Conservation (phyloP, 2,888 invertebrate genomes). For the Cynaeus angustus region DNA sequence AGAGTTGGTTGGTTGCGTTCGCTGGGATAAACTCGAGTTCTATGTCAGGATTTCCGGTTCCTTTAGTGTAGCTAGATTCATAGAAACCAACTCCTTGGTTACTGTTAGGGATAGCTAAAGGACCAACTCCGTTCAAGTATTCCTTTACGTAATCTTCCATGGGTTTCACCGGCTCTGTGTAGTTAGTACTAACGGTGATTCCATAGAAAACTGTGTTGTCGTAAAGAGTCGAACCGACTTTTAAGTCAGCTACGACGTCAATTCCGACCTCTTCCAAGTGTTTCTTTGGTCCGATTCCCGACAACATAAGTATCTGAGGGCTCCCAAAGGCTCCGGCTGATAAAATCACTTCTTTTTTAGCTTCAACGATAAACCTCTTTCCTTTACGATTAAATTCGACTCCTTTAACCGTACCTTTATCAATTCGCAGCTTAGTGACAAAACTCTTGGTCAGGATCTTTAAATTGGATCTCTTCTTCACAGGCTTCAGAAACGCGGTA, state of each 20-base stretch:
- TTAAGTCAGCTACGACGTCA: slow-evolving; percentile 70
- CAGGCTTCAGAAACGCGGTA: slow-evolving; percentile 83
- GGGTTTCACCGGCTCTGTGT: slow-evolving; percentile 45
- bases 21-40: slow-evolving; percentile 71
- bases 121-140: slow-evolving; percentile 18
- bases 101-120: slow-evolving; percentile 53
- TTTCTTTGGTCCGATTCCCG: slow-evolving; percentile 77
- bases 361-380: slow-evolving; percentile 69
- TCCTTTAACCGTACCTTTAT: slow-evolving; percentile 74
- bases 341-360: slow-evolving; percentile 78
- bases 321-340: slow-evolving; percentile 80
- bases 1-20: slow-evolving; percentile 61
- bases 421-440: slow-evolving; percentile 73
- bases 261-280: slow-evolving; percentile 72
- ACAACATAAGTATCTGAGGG: slow-evolving; percentile 81
- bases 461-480: slow-evolving; percentile 77
- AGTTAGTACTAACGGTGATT: slow-evolving; percentile 29
- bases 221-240: slow-evolving; percentile 65
- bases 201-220: slow-evolving; percentile 23
- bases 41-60: slow-evolving; percentile 57
- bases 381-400: slow-evolving; percentile 80
- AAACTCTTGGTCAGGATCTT: slow-evolving; percentile 81
- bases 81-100: slow-evolving; percentile 56
- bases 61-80: slow-evolving; percentile 54
- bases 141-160: slow-evolving; percentile 40